phyloP scores from a whole-genome alignment of 92 coral and sea anemone species.

The Siderastrea siderea region DNA sequence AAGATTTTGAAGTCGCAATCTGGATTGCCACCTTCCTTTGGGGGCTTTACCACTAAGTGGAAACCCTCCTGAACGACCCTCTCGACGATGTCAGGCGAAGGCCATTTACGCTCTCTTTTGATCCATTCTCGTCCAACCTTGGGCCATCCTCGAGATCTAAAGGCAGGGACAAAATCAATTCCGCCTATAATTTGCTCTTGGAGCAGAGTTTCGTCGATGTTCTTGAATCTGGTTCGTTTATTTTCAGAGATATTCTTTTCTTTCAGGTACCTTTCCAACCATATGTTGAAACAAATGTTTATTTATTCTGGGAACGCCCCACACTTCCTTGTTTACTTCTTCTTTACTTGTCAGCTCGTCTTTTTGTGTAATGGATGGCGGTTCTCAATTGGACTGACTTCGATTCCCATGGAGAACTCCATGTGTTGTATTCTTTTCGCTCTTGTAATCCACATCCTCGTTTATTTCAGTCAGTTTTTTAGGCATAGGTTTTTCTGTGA shows the following conservation, averaged over 20 bases:
- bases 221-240: background rate
- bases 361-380: too few relatives aligned
- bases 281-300: background rate
- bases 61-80: constrained; percentile 57
- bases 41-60: constrained; percentile 80
- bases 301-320: background rate
- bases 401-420: too few relatives aligned
- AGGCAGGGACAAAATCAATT: constrained; percentile 78
- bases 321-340: too few relatives aligned
- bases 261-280: background rate
- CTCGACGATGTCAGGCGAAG: constrained; percentile 57
- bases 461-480: background rate
- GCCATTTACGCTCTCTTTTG: constrained; percentile 82
- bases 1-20: constrained; percentile 79
- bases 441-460: background rate
- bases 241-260: too few relatives aligned
- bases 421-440: too few relatives aligned
- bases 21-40: constrained; percentile 41
- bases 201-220: background rate
- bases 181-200: background rate
- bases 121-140: constrained; percentile 68
- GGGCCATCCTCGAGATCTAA: constrained; percentile 84
- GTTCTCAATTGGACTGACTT: too few relatives aligned
- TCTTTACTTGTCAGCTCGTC: too few relatives aligned
- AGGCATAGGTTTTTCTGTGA: too few relatives aligned